Evolutionary conservation across 2,113 vertebrate species (phyloP).

Genomic region (Ptilonorhynchus violaceus): DNA sequence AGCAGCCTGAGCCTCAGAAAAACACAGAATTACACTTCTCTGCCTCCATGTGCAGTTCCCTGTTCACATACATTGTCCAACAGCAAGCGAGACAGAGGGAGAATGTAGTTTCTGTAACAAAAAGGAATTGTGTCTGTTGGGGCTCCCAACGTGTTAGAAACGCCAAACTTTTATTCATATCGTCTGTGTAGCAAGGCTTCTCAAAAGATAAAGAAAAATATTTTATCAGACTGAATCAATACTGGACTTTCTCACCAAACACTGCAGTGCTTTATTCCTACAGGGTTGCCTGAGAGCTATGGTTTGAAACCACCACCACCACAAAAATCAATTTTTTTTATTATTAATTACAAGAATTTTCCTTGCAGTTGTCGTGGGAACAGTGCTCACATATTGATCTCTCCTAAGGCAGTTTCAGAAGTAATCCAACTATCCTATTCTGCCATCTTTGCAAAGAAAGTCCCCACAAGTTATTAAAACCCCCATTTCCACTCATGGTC

Average conservation of each 20-base stretch:
- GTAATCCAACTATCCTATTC: background rate
- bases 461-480: background rate
- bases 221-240: constrained; percentile 40
- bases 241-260: background rate
- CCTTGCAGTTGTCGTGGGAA: background rate
- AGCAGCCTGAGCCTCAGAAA: constrained; percentile 22
- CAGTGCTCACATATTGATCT: background rate
- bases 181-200: background rate
- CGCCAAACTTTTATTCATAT: background rate
- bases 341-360: background rate
- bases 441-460: background rate
- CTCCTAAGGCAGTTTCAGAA: background rate
- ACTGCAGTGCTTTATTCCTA: background rate
- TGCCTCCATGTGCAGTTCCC: background rate
- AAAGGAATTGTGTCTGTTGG: background rate
- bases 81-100: background rate
- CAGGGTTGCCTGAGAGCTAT: background rate
- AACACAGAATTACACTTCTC: background rate
- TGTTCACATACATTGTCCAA: background rate
- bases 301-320: background rate
- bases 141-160: background rate
- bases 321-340: background rate
- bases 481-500: background rate
- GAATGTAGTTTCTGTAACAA: background rate
- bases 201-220: constrained; percentile 41